A percentile compares a stretch with the other conserved stretches of the same genome.
Conservation (phyloP, 2,113 vertebrate genomes). For the Edolisoma coerulescens region DNA sequence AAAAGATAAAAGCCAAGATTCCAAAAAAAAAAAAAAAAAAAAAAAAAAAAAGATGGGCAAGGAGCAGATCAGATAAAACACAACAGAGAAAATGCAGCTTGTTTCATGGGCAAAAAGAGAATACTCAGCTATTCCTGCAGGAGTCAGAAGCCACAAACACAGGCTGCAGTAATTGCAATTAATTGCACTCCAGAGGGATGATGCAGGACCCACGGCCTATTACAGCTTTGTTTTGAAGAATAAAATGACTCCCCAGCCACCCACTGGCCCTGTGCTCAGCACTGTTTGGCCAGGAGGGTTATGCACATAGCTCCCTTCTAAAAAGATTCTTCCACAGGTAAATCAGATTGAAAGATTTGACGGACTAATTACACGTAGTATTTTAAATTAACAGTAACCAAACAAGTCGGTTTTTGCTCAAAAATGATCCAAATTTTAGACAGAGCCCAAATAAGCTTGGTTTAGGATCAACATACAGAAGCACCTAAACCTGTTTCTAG, state of each 20-base stretch:
- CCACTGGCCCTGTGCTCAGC: background rate
- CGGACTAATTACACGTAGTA: background rate
- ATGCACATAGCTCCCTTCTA: background rate
- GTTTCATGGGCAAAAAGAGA: background rate
- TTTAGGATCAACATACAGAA: background rate
- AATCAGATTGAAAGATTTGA: background rate
- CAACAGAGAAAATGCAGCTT: background rate
- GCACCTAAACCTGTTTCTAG: background rate
- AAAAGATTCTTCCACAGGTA: background rate
- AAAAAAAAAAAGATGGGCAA: rapidly evolving
- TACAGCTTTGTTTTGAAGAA: background rate
- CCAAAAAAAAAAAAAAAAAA: background rate
- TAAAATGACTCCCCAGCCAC: background rate
- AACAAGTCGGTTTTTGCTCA: background rate
- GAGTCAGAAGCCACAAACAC: background rate
- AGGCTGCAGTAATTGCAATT: background rate
- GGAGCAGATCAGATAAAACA: background rate
- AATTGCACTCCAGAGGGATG: background rate
- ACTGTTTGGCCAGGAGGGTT: background rate
- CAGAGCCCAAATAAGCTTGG: background rate
- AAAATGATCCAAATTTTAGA: background rate
- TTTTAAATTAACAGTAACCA: background rate
- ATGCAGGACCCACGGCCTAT: background rate
- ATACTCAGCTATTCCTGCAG: background rate
- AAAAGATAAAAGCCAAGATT: background rate